Evolutionary conservation across 35 echinoderm and acorn worm species (phyloP), one percentile per base, ranked within the genome.

Genomic region (Amphiura filiformis): DNA sequence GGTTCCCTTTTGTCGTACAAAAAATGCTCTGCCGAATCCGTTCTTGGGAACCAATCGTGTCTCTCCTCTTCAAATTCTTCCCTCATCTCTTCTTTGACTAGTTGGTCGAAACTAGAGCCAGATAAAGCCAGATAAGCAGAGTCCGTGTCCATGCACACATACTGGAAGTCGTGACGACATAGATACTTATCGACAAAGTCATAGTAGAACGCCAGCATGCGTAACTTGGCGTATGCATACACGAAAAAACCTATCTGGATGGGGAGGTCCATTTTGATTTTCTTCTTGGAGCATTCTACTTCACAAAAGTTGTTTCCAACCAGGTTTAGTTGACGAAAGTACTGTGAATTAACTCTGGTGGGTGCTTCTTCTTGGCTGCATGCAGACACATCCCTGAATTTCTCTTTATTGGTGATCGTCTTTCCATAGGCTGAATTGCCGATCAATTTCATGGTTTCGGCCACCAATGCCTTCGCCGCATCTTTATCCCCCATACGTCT

Each of bases 1-100:
- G 91, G 91, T 26, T 84, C 86, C 42, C 91, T 77, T 30, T 88
- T 92, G 41, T 92, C 91, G 39, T 82, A 83, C 26, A 3, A n/a
- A 9, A 31, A 34, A 36, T 87, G 39, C 56, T 87, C 85, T 13
- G 5, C 34, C 22, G 56, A 88, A 38, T 92, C 91, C 5, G 78
- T 83, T n/a, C 79, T 78, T 18, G 86, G 91, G 44, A 92, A 87
- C 85, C 79, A 92, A 13, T 41, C 40, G 32, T 81, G 17, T 78
- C 88, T 92, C 76, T 88, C 91, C 22, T 1, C 40, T 3, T 65
- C 2, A 28, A 36, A 79, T 23, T 47, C 78, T 65, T 82, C 37
- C 0, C 30, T 11, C 57, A 57, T 84, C n/a, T 84, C 64, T 5
- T 57, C 12, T n/a, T 39, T 57, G 28, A 70, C 61, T 3, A 70